Evolutionary conservation across 2,113 vertebrate species (phyloP), one percentile per base, ranked within the genome.

Genomic region (Camelus dromedarius): DNA sequence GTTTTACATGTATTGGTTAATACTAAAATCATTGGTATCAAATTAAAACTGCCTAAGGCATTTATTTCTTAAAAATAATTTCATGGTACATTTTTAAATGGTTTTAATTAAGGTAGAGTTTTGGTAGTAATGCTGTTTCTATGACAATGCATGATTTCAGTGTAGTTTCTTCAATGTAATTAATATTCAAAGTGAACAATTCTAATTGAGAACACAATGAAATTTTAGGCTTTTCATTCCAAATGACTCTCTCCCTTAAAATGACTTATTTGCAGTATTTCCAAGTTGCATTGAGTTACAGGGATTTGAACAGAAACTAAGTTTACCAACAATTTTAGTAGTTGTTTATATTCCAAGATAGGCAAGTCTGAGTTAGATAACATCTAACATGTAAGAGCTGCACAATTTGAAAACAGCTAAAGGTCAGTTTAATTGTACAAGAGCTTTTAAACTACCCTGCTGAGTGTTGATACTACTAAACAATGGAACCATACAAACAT

Each of bases 171-270:
- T 96, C 69, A 96, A 87, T 93, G 87, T 92, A 96, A 91, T 46
- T 92, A 96, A 91, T 46, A 90, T 93, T 97, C 90, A 97, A 95
- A 85, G 87, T 94, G 93, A 97, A 97, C 90, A 95, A 95, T 95
- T 96, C 69, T 92, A 97, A 96, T 91, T 92, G 93, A 93, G 89
- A 98, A 96, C 96, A 69, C 83, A 97, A 93, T 95, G 66, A 97
- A 97, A 97, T 91, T 97, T 95, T 80, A 96, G 90, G 58, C 93
- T 77, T 85, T 79, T 76, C 6, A 85, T 77, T 96, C 75, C n/a
- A 82, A 96, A 84, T 89, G 22, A 75, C 3, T 64, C 24, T 85
- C 28, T 9, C 6, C 10, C n/a, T 95, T 91, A 88, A 88, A 96
- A 69, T 89, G n/a, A 89, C 64, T 91, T 67, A 6, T 85, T 73